Base-by-base conservation (phyloP, 2,113 vertebrate species). In the Cottus gobio region DNA sequence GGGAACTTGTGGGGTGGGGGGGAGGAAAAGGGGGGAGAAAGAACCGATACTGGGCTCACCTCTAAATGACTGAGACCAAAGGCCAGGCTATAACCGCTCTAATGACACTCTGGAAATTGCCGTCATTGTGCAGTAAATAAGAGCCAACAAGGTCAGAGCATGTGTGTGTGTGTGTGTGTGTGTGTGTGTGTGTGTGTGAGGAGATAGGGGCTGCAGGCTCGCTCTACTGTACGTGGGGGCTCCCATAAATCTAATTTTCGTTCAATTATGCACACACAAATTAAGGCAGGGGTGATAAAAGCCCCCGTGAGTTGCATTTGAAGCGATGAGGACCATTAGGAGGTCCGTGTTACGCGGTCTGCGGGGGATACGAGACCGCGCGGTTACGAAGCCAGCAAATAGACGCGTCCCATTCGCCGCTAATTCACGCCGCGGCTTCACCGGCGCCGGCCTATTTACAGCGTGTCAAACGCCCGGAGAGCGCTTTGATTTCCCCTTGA, bases 191-290 rank as follows among this genome's bases (percentile, higher is more conserved):
- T 73, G 50, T 26, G 24, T 56, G 52, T 6, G 44, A 28, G 82
- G 75, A 61, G 60, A 83, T 61, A 56, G 56, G 22, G 76, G 74
- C 42, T 46, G 76, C 69, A 66, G 73, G 60, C 60, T 74, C 66
- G 42, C 79, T 71, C 71, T 22, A 46, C 78, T 80, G 71, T 70
- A 74, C 31, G 52, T 46, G 62, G 68, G 66, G 28, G 56, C 62
- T 82, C 72, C 30, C 76, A 84, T 91, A 75, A 88, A 91, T 89
- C 79, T 70, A 18, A 88, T 88, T 87, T 89, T 61, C 78, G 84
- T 83, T 86, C 77, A 90, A 93, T 93, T 93, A 92, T 83, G 77
- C 89, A 85, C 80, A 86, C 89, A 83, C 84, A 91, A 92, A 90
- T 92, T 87, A 90, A 87, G 80, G 85, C 71, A 44, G 54, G 16